Evolutionary conservation across 2,113 vertebrate genomes (phyloP).

Genomic region (Oriolus oriolus): DNA sequence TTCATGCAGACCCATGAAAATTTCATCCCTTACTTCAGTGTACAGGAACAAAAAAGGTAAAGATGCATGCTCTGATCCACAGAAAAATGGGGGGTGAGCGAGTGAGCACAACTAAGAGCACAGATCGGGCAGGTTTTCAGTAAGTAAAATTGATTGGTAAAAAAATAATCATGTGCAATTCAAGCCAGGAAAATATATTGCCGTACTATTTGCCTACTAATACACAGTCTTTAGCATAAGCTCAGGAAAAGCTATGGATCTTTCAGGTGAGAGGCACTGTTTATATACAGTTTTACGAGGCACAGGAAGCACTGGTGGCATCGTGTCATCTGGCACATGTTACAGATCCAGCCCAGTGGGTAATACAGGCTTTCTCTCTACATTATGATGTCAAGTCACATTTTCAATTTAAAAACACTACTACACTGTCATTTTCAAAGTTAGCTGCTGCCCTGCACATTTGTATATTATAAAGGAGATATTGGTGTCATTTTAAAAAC

Average conservation of each 20-base stretch:
- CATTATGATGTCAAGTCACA: background rate
- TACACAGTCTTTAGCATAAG: background rate
- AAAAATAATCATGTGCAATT: background rate
- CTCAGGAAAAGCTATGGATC: background rate
- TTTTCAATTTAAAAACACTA: background rate
- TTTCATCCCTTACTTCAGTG: background rate
- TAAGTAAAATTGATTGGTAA: background rate
- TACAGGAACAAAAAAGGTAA: background rate
- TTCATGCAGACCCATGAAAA: background rate
- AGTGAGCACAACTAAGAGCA: background rate
- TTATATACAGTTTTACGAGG: background rate
- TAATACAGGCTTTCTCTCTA: background rate
- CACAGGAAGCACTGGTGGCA: background rate
- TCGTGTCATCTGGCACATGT: background rate
- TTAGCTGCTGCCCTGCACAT: background rate
- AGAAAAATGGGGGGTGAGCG: background rate
- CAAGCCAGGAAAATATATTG: background rate
- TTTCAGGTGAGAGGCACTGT: background rate
- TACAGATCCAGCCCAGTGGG: background rate
- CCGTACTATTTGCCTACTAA: background rate
- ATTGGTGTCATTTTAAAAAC: background rate
- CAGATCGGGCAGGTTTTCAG: background rate
- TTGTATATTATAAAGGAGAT: background rate
- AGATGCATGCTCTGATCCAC: background rate
- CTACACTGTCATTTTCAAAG: background rate